These are phyloP conservation scores for Meliscaeva auricollis DNA, from an alignment of 2,888 invertebrate species.

Conservation along the genomic window DNA sequence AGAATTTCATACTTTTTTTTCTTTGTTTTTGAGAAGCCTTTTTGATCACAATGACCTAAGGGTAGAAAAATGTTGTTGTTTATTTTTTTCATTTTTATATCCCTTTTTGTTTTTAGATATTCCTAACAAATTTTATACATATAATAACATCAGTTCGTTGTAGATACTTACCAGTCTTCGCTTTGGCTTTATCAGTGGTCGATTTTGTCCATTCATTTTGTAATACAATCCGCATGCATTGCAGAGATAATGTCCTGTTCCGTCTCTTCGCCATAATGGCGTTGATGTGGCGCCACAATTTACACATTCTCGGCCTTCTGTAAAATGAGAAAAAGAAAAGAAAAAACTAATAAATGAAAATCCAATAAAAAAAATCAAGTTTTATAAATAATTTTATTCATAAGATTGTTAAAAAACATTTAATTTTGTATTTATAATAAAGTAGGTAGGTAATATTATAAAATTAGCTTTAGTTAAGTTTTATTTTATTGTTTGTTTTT, in stretches of 20 bases:
- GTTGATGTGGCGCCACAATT: constrained; percentile 99
- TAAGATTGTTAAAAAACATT: neutral
- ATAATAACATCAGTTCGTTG: constrained; percentile 38
- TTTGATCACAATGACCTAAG: no score
- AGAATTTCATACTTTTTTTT: no score
- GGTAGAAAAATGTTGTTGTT: neutral
- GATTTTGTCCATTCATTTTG: constrained; percentile 99
- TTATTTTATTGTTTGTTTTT: no score
- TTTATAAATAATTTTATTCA: neutral
- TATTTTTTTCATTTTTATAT: no score
- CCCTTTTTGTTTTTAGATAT: neutral
- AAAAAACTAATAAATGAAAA: neutral
- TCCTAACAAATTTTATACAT: neutral
- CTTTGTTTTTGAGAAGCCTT: no score
- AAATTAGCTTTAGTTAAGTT: no score
- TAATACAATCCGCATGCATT: constrained; percentile 99
- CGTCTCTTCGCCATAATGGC: constrained; percentile 97
- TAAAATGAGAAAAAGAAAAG: constrained; percentile 77
- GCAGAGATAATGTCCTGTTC: constrained; percentile 98
- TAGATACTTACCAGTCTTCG: constrained; percentile 97
- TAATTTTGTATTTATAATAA: neutral
- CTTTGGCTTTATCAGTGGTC: constrained; percentile 99
- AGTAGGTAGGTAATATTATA: no score
- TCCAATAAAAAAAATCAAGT: neutral
- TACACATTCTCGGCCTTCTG: constrained; percentile 98